Percentiles rank a stretch among this genome's conserved stretches.
phyloP scores from a whole-genome alignment of 2,797 vertebrate genomes.

The Odontamblyopus lacepedii region DNA sequence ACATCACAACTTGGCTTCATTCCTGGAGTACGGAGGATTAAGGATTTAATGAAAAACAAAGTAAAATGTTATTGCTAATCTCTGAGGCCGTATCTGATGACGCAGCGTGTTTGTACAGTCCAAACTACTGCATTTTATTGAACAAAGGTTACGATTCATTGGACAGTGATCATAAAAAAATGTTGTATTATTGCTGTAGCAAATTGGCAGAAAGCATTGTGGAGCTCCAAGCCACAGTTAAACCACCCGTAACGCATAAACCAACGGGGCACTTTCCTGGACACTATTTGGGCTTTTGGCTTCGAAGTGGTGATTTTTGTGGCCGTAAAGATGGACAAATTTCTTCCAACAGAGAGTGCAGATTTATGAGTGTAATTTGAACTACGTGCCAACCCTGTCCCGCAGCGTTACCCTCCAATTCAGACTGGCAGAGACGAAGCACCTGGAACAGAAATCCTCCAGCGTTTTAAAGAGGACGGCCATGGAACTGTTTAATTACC shows the following conservation, averaged over 20 bases:
- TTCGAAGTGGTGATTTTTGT: constrained; percentile 67
- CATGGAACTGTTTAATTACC: constrained; percentile 15
- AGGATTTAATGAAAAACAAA: too few relatives aligned
- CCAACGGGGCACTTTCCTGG: constrained; percentile 53
- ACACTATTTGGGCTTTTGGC: constrained; percentile 18
- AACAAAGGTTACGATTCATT: constrained; percentile 26
- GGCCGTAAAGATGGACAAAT: constrained; percentile 49
- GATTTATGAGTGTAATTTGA: constrained; percentile 43
- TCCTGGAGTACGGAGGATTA: too few relatives aligned
- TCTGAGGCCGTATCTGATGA: constrained; percentile 29
- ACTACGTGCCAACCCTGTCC: constrained; percentile 31
- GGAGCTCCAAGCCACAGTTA: constrained; percentile 44
- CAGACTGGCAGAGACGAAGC: constrained; percentile 16
- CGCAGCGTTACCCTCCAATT: constrained; percentile 20
- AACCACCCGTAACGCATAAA: constrained; percentile 61
- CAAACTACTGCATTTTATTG: constrained; percentile 35
- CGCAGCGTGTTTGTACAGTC: constrained; percentile 37
- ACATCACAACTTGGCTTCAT: too few relatives aligned
- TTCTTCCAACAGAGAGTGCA: constrained; percentile 30
- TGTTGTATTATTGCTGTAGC: constrained; percentile 31
- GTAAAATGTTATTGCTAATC: not conserved
- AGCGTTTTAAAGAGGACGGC: constrained; percentile 1
- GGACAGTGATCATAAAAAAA: constrained; percentile 42
- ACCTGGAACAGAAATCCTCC: constrained; percentile 12
- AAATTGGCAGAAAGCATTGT: constrained; percentile 29